Evolutionary conservation across 1,140 invertebrate species (phyloP), one percentile per base, ranked within the genome.

Genomic region (Aphidius ervi): DNA sequence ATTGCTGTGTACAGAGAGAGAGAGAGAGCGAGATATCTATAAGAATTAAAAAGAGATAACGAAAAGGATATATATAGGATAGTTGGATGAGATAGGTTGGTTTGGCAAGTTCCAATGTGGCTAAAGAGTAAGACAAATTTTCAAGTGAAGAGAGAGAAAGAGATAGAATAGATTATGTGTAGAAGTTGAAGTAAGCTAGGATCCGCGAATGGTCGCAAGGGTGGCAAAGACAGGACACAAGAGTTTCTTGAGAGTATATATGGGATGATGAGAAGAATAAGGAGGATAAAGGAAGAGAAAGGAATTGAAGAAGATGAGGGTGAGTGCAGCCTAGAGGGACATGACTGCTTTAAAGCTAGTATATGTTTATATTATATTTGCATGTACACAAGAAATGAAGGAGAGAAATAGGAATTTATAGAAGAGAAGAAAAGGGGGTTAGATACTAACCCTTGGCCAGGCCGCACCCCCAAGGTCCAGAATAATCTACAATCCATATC

Each of bases 401-500:
- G 9, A 54, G 46, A 59, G 45, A 57, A n/a, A 55, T 16, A 39
- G 42, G 16, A 42, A 50, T 37, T 53, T 47, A n/a, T 45, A 59
- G 61, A 56, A 58, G 59, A 43, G 56, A 48, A 58, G 16, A 53
- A 66, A 73, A 75, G 74, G 74, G 73, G 74, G 16, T 40, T 67
- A 76, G 73, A 76, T 77, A 73, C 75, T 77, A 80, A 78, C 76
- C 76, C 76, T 78, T 78, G 76, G 76, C 77, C 77, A 76, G 74
- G 75, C 76, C 74, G 74, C 77, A 75, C 61, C 76, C 76, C 75
- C 71, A 70, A 80, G 75, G 77, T 79, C 77, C 78, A 78, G 78
- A 80, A 80, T 80, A 80, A 79, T 80, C 76, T 78, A 79, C 76
- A 78, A 80, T 79, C 78, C 78, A 80, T 79, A 80, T 78, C 78